A percentile compares a stretch with the other conserved stretches of the same genome.
phyloP scores from a whole-genome alignment of 2,797 vertebrate genomes.

The Hirundo rustica region DNA sequence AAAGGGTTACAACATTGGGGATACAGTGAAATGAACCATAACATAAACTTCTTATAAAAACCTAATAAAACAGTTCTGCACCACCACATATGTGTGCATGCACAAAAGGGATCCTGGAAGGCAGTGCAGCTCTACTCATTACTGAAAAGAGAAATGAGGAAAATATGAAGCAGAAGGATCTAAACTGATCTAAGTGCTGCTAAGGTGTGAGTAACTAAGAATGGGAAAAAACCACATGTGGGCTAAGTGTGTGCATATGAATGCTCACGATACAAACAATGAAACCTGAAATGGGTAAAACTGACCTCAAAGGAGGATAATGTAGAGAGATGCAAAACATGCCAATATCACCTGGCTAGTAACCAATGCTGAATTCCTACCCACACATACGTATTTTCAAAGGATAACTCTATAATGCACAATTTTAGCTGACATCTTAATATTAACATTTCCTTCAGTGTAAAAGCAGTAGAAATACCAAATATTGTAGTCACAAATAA shows the following conservation, averaged over 20 bases:
- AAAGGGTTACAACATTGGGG: too few relatives aligned
- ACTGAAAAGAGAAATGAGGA: not conserved
- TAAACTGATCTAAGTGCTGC: too few relatives aligned
- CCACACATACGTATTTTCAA: not conserved
- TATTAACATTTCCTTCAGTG: not conserved
- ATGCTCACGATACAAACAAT: not conserved
- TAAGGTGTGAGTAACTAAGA: not conserved
- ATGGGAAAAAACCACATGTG: not conserved
- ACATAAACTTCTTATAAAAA: too few relatives aligned
- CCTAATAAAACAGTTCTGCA: too few relatives aligned
- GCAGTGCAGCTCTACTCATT: not conserved
- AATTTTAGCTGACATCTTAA: not conserved
- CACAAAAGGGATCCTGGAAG: not conserved
- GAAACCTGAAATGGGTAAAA: not conserved
- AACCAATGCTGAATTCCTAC: not conserved
- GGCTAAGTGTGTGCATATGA: not conserved
- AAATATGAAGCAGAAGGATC: not conserved
- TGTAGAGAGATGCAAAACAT: not conserved
- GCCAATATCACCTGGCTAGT: not conserved
- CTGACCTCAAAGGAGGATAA: not conserved
- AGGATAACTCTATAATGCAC: not conserved
- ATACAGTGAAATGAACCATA: too few relatives aligned
- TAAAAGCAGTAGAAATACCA: not conserved
- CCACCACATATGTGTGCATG: accelerated
- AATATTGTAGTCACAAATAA: not conserved